Conservation (phyloP, 92 coral and sea anemone species). For the Zoanthus gigantus region DNA sequence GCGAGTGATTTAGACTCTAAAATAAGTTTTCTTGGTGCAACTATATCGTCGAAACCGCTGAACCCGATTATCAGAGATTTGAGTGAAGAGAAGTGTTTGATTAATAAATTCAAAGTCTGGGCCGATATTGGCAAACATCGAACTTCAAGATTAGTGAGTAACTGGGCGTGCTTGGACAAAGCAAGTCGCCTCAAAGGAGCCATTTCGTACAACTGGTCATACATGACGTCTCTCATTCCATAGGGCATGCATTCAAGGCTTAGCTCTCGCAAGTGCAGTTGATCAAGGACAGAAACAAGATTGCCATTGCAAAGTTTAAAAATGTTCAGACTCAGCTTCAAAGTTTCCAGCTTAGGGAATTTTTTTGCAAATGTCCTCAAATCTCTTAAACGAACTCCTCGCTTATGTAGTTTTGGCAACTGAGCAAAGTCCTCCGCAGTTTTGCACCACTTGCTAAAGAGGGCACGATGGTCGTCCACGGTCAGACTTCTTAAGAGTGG, state of each 20-base stretch:
- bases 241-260: slow-evolving; percentile 75
- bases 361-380: slow-evolving; percentile 62
- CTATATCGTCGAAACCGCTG: slow-evolving; percentile 20
- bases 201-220: slow-evolving; percentile 43
- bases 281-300: slow-evolving; percentile 69
- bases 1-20: slow-evolving; percentile 67
- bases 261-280: slow-evolving; percentile 70
- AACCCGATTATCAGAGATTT: slow-evolving; percentile 70
- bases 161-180: slow-evolving; percentile 67
- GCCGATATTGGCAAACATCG: slow-evolving; percentile 68
- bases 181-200: slow-evolving; percentile 64
- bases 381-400: slow-evolving; percentile 75
- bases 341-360: slow-evolving; percentile 75
- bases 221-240: slow-evolving; percentile 40
- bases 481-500: slow-evolving; percentile 69
- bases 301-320: slow-evolving; percentile 66
- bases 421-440: neutral
- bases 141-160: slow-evolving; percentile 73
- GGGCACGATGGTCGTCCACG: slow-evolving; percentile 75
- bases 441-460: slow-evolving; percentile 41
- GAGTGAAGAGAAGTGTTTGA: slow-evolving; percentile 63
- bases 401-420: slow-evolving; percentile 31
- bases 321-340: slow-evolving; percentile 66
- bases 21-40: slow-evolving; percentile 44
- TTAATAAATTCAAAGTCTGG: slow-evolving; percentile 61